Conservation (phyloP, 2,888 invertebrate genomes). For the Disparrhopalites patrizii region DNA sequence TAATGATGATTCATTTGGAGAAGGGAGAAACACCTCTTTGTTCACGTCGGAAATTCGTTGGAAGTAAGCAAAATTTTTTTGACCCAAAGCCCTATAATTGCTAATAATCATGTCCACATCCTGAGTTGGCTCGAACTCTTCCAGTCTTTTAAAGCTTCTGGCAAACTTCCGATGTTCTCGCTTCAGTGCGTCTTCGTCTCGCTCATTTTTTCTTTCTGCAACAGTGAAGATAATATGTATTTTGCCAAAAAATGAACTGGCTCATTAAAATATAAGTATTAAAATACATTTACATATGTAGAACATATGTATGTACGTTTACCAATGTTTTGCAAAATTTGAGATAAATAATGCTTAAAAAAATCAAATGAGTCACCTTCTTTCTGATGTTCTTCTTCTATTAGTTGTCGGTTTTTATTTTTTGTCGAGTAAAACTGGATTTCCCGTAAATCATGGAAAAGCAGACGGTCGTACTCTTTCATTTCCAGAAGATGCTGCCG, state of each 20-base stretch:
- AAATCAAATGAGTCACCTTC: too few relatives aligned
- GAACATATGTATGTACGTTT: too few relatives aligned
- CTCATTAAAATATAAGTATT: too few relatives aligned
- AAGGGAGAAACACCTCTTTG: not conserved
- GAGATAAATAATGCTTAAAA: too few relatives aligned
- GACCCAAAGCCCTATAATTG: slow-evolving; percentile 14
- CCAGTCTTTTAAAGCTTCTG: not conserved
- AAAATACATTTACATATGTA: too few relatives aligned
- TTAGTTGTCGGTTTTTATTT: slow-evolving; percentile 7
- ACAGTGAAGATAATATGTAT: too few relatives aligned
- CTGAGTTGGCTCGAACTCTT: slow-evolving; percentile 17
- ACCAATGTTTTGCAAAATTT: too few relatives aligned
- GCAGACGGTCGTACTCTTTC: slow-evolving; percentile 26
- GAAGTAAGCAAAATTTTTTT: slow-evolving; percentile 20
- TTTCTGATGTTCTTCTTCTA: not conserved
- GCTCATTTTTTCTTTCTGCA: not conserved
- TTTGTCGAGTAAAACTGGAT: slow-evolving; percentile 24
- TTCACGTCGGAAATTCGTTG: slow-evolving; percentile 16
- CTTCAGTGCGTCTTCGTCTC: not conserved
- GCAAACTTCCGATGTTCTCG: not conserved
- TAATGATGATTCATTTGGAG: too few relatives aligned
- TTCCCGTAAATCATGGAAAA: slow-evolving; percentile 26
- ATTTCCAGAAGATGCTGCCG: slow-evolving; percentile 21
- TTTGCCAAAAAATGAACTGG: too few relatives aligned
- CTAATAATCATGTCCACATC: slow-evolving; percentile 16